Conservation (phyloP, 2,113 vertebrate genomes). For the Cyanoliseus patagonus region DNA sequence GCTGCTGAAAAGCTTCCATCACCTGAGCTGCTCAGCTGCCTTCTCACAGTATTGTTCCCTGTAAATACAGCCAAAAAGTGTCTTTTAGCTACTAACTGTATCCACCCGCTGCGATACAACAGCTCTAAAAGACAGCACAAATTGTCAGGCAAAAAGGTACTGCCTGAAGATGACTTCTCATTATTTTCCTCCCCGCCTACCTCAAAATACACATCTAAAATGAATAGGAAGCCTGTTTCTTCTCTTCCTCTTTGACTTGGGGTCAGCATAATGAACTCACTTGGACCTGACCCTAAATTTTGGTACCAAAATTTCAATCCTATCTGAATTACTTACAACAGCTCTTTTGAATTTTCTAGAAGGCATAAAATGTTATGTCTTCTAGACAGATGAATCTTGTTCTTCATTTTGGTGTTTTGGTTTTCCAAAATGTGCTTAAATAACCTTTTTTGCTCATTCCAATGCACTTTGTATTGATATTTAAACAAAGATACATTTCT, state of each 20-base stretch:
- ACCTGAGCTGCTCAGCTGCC: neutral
- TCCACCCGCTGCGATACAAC: rapidly evolving
- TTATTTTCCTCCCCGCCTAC: neutral
- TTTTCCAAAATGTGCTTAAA: neutral
- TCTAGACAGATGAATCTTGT: neutral
- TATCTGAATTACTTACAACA: neutral
- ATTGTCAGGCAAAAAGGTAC: neutral
- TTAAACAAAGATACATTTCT: neutral
- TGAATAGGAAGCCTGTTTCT: neutral
- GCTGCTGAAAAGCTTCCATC: neutral
- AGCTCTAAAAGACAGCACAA: neutral
- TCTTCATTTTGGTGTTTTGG: neutral
- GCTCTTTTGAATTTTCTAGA: neutral
- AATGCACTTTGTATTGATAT: neutral
- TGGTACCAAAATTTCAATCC: neutral
- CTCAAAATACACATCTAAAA: neutral
- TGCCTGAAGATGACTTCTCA: neutral
- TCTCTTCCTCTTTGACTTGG: neutral
- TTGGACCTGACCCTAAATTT: neutral
- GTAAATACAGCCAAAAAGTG: neutral
- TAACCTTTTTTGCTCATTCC: neutral
- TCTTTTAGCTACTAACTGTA: neutral
- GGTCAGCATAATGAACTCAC: neutral
- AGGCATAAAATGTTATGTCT: neutral
- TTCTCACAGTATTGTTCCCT: neutral